These are phyloP conservation scores for Caenorhabditis sp. DNA, from an alignment of 2,888 invertebrate species.

Conservation along the genomic window DNA sequence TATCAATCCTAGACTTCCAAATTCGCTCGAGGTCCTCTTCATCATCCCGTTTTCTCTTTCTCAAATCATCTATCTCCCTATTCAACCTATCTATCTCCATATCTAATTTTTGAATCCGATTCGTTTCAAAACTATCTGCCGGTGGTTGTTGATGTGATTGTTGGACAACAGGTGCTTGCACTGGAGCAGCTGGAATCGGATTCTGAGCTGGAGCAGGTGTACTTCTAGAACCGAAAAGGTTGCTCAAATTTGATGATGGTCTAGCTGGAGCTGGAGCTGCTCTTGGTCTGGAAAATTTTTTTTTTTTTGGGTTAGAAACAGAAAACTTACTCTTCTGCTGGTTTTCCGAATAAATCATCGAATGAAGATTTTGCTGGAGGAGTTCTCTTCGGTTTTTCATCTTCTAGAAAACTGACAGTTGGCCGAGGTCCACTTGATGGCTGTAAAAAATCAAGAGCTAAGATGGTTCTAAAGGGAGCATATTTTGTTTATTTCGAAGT, in stretches of 20 bases:
- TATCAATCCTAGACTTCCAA: conserved; percentile 27
- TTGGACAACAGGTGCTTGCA: no score
- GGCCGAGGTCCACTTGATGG: not conserved
- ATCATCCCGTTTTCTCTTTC: conserved; percentile 30
- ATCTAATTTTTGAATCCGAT: conserved; percentile 26
- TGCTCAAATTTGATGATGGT: not conserved
- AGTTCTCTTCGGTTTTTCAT: not conserved
- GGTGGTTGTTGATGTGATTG: not conserved
- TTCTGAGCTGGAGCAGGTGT: not conserved
- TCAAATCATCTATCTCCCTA: conserved; percentile 34
- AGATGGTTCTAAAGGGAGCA: no score
- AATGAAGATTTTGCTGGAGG: not conserved
- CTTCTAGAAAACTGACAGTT: not conserved
- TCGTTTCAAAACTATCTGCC: conserved; percentile 12
- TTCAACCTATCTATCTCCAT: conserved; percentile 32
- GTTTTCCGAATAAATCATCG: conserved; percentile 5
- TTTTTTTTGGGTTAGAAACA: no score
- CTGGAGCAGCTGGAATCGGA: not conserved
- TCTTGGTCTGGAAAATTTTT: not conserved
- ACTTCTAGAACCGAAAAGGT: not conserved
- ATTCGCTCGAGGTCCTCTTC: conserved; percentile 33
- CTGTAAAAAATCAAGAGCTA: no score
- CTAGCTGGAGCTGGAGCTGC: not conserved
- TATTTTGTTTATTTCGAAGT: no score
- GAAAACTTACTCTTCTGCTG: not conserved